Conservation (phyloP, 30 jellyfish, hydroid and myxozoan genomes). For the Hydractinia symbiolongicarpus region DNA sequence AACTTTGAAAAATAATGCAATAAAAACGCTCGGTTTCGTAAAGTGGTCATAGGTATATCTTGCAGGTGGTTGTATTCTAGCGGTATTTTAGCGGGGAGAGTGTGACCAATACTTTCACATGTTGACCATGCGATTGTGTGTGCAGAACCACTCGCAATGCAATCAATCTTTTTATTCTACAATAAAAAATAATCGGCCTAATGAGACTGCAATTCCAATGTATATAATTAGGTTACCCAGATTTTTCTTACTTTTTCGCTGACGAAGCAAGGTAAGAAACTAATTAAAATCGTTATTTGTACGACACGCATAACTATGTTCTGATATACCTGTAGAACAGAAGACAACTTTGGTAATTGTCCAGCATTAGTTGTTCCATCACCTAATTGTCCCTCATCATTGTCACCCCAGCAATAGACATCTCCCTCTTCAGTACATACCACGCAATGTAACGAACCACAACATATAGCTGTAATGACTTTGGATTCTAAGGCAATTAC, state of each 20-base stretch:
- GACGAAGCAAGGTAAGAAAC: no score
- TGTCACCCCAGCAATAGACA: constrained; percentile 91
- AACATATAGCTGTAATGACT: constrained; percentile 58
- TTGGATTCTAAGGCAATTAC: constrained; percentile 58
- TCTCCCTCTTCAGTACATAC: constrained; percentile 81
- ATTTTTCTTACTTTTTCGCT: no score
- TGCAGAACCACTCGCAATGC: constrained; percentile 91
- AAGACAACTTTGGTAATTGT: constrained; percentile 47
- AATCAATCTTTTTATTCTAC: constrained; percentile 77
- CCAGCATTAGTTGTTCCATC: constrained; percentile 80
- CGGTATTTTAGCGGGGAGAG: constrained; percentile 65
- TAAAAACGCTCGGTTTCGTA: constrained; percentile 63
- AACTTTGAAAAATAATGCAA: constrained; percentile 57
- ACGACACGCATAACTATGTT: no score
- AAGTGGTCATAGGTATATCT: constrained; percentile 46
- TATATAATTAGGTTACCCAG: no score
- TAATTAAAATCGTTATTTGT: no score
- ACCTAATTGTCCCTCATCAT: constrained; percentile 90
- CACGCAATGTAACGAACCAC: constrained; percentile 89
- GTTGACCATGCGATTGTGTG: constrained; percentile 91
- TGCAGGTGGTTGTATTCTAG: constrained; percentile 61
- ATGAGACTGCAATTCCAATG: no score
- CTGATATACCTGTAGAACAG: constrained; percentile 38
- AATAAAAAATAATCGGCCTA: background rate
- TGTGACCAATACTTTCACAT: constrained; percentile 44